Conservation (phyloP, 2,888 invertebrate genomes). For the Selenia dentaria region DNA sequence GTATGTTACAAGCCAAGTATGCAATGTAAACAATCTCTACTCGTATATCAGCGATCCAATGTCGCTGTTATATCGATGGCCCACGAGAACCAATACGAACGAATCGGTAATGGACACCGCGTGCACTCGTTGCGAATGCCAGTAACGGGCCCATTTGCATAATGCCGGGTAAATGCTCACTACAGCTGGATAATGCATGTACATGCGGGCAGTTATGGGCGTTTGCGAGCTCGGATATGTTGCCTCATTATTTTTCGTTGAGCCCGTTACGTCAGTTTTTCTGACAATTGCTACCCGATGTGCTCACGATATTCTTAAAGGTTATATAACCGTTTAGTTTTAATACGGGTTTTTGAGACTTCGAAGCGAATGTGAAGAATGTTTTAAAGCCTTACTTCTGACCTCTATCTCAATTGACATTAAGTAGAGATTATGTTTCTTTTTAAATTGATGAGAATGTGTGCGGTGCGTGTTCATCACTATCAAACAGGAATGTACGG, state of each 20-base stretch:
- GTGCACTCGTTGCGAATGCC: slow-evolving; percentile 32
- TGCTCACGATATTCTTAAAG: slow-evolving; percentile 3
- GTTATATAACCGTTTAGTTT: not conserved
- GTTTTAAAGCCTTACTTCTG: too few species aligned
- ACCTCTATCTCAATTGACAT: too few species aligned
- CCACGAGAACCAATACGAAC: not conserved
- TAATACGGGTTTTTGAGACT: not conserved
- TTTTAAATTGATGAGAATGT: too few species aligned
- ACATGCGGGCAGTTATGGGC: not conserved
- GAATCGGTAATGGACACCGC: slow-evolving; percentile 26
- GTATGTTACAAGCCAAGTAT: too few species aligned
- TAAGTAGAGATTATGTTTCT: too few species aligned
- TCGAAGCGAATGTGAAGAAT: too few species aligned
- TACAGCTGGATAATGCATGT: slow-evolving; percentile 12
- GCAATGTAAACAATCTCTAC: not conserved
- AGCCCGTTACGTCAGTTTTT: slow-evolving; percentile 14
- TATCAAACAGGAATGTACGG: slow-evolving; percentile 9
- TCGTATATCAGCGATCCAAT: slow-evolving; percentile 20
- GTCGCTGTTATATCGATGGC: slow-evolving; percentile 25
- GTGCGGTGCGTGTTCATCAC: too few species aligned
- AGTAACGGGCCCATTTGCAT: slow-evolving; percentile 32
- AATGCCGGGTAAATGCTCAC: slow-evolving; percentile 16
- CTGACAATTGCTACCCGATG: slow-evolving; percentile 1
- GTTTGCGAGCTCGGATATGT: slow-evolving; percentile 9
- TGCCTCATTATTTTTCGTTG: slow-evolving; percentile 20